These are phyloP conservation scores for Peromyscus polionotus DNA, from an alignment of 2,113 vertebrate species.

Conservation along the genomic window DNA sequence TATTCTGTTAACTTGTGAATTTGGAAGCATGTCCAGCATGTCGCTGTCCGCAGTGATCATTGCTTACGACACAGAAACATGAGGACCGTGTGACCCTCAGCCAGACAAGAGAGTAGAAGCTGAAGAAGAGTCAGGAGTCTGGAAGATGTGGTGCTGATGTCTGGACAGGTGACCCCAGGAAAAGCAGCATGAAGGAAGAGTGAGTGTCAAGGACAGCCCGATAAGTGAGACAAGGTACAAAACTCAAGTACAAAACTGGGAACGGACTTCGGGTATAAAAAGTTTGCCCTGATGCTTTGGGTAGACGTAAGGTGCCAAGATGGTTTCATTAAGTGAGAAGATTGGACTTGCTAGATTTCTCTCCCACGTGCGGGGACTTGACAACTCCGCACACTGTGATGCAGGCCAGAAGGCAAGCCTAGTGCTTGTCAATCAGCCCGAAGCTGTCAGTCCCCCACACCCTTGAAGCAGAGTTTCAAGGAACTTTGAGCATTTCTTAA, in stretches of 20 bases:
- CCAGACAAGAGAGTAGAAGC: not conserved
- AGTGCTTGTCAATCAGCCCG: not conserved
- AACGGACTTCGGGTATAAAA: not conserved
- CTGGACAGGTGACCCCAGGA: not conserved
- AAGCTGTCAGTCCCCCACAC: not conserved
- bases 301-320: not conserved
- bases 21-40: not conserved
- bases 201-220: fast-evolving
- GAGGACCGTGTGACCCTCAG: not conserved
- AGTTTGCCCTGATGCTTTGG: not conserved
- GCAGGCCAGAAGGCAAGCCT: not conserved
- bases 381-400: not conserved
- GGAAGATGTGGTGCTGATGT: not conserved
- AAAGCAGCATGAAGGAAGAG: not conserved
- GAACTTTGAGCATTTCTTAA: slow-evolving; percentile 56
- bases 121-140: not conserved
- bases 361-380: not conserved
- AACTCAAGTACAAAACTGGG: not conserved
- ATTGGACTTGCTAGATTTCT: not conserved
- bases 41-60: fast-evolving
- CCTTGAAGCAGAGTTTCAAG: slow-evolving; percentile 23
- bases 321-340: slow-evolving; percentile 24
- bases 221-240: not conserved
- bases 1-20: not conserved
- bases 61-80: not conserved